phyloP scores from a whole-genome alignment of 2,888 invertebrate genomes.

The Spicauda simplicius region DNA sequence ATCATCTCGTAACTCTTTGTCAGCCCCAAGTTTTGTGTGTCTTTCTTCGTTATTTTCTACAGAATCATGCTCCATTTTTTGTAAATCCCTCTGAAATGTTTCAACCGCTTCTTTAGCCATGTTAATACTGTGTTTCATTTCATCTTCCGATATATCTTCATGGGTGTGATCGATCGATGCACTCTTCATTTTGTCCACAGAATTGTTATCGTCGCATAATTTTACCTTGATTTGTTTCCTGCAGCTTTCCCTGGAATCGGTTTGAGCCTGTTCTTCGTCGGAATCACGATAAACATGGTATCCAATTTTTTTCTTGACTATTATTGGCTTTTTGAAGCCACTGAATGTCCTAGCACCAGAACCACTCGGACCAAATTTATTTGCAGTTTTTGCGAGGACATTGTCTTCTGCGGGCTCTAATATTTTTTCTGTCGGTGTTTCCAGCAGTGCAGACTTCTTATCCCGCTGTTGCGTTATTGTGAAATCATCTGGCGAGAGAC shows the following conservation, averaged over 20 bases:
- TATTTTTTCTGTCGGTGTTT: conserved; percentile 40
- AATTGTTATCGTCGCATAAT: conserved; percentile 61
- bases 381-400: conserved; percentile 20
- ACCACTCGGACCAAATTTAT: conserved; percentile 39
- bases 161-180: conserved; percentile 47
- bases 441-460: conserved; percentile 56
- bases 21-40: conserved; percentile 50
- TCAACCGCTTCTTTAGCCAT: conserved; percentile 75
- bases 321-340: conserved; percentile 60
- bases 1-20: conserved; percentile 62
- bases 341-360: conserved; percentile 50
- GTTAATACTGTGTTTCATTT: conserved; percentile 67
- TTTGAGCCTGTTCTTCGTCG: conserved; percentile 65
- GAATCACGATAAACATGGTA: conserved; percentile 67
- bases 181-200: conserved; percentile 48
- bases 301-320: conserved; percentile 67
- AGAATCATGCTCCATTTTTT: conserved; percentile 56
- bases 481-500: conserved; percentile 41
- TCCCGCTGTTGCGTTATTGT: conserved; percentile 53
- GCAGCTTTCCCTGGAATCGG: conserved; percentile 62
- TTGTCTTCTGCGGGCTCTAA: conserved; percentile 32
- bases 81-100: conserved; percentile 63
- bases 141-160: conserved; percentile 53
- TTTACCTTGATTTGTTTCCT: conserved; percentile 70
- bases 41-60: conserved; percentile 47